phyloP scores from a whole-genome alignment of 2,797 vertebrate species.

The Iguana delicatissima region DNA sequence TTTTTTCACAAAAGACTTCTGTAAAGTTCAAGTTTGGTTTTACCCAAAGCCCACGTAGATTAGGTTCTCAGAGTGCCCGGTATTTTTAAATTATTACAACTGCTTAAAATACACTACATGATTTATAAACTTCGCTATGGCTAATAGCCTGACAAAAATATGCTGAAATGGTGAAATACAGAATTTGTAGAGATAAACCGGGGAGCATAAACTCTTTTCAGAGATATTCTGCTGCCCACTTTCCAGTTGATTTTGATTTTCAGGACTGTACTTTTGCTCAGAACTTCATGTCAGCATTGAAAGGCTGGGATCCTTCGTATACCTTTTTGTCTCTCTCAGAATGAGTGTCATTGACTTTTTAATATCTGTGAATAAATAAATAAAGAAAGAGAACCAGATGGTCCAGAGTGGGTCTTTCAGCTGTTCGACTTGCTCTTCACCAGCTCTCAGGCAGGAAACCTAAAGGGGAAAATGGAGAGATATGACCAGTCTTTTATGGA shows the following conservation, averaged over 20 bases:
- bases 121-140: not conserved
- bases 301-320: not conserved
- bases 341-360: no score
- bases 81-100: not conserved
- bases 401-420: not conserved
- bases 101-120: not conserved
- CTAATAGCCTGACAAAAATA: not conserved
- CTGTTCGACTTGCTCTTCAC: slow-evolving; percentile 5
- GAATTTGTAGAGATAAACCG: not conserved
- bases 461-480: slow-evolving; percentile 31
- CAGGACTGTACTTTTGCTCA: not conserved
- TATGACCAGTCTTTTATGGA: no score
- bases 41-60: not conserved
- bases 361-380: no score
- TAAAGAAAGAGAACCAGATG: not conserved
- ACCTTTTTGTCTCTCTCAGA: no score
- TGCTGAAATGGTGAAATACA: no score
- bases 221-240: not conserved
- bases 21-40: not conserved
- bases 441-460: slow-evolving; percentile 22
- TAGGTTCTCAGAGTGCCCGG: not conserved
- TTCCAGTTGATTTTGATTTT: not conserved
- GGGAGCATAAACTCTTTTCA: no score
- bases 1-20: not conserved
- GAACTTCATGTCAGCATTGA: not conserved